These are phyloP conservation scores for Umimayanthus chanpuru DNA, from an alignment of 92 coral and sea anemone genomes.

Conservation along the genomic window DNA sequence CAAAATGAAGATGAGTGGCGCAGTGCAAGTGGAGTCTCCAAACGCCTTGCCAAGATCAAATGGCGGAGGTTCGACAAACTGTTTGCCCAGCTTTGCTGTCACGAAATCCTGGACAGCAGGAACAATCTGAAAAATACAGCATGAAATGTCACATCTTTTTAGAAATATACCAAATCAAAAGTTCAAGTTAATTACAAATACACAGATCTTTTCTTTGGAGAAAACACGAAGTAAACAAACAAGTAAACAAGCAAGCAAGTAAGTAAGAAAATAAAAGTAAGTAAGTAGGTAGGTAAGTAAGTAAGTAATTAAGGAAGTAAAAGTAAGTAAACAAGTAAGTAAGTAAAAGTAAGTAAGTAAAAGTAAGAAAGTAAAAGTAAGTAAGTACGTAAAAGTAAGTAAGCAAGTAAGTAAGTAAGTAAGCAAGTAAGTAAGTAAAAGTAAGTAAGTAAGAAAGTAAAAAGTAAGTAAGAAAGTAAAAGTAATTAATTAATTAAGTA, in stretches of 20 bases:
- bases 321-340: background rate
- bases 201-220: background rate
- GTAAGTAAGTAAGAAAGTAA: background rate
- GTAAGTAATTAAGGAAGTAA: background rate
- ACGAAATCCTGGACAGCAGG: slow-evolving; percentile 97
- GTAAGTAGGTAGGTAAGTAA: background rate
- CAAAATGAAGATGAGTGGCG: slow-evolving; percentile 93
- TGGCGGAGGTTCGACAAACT: slow-evolving; percentile 95
- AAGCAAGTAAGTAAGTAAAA: background rate
- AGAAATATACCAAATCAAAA: background rate
- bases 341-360: background rate
- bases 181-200: background rate
- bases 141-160: background rate
- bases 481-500: background rate
- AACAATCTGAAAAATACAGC: slow-evolving; percentile 65
- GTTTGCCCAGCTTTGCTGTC: slow-evolving; percentile 87
- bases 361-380: background rate
- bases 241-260: background rate
- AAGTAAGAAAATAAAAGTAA: too few species aligned
- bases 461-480: background rate
- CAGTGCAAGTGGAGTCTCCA: slow-evolving; percentile 94
- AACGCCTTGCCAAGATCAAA: slow-evolving; percentile 97
- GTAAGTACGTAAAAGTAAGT: background rate
- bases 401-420: background rate
- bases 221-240: background rate